Evolutionary conservation across 92 coral and sea anemone species (phyloP), one percentile per base, ranked within the genome.

Genomic region (Anthopleura xanthogrammica): DNA sequence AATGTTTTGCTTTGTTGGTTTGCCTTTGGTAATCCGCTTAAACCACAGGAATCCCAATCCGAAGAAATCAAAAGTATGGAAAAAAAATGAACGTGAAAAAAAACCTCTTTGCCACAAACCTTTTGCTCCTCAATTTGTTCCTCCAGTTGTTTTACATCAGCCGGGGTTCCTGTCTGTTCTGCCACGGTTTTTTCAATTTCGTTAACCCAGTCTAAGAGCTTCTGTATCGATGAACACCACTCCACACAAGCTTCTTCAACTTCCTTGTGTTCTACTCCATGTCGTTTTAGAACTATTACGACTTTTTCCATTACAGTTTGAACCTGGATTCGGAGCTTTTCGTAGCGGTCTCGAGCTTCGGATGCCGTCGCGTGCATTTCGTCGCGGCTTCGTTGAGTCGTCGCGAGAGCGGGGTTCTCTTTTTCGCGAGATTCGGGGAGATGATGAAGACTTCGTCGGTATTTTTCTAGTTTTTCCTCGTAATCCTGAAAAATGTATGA

Each of bases 161-260:
- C 94, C 12, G 99, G 95, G 70, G 99, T 91, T 65, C 95, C 95
- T 8, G 92, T 73, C 90, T 94, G 98, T 52, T 89, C 83, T 46
- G 94, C 93, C 80, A 96, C 87, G 57, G 89, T 87, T 60, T 93
- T 93, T 85, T 96, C 99, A 58, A 95, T 95, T 60, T 95, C 94
- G 72, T 93, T 93, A 57, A 96, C 95, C 99, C 99, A 96, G 78
- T 96, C 99, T 70, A 96, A 92, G 14, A 96, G 88, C 66, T 92
- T 92, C 87, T 96, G 97, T n/a, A 96, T 95, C 29, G 94, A 92
- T 41, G 95, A 79, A 77, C 98, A 94, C 99, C 98, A 96, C 62
- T 88, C 89, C 11, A 90, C 86, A 52, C 98, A 94, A 52, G 95
- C 99, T 41, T 92, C 94, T 82, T 94, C 99, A 14, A 96, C 94